These are phyloP conservation scores for Anorthoa munda DNA, from an alignment of 2,888 invertebrate genomes.

Conservation along the genomic window DNA sequence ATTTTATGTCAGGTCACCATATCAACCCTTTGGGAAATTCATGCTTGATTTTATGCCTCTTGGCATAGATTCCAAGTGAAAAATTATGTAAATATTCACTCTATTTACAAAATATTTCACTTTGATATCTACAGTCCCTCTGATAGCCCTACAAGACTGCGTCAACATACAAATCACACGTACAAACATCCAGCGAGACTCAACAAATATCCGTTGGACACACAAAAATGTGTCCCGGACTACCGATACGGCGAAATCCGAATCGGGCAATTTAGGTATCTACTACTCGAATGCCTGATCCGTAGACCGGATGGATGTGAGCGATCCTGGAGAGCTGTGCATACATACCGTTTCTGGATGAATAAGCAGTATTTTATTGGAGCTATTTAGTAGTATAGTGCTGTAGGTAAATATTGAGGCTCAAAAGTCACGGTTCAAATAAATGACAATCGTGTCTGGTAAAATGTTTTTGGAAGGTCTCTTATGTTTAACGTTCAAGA, in stretches of 20 bases:
- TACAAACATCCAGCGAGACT: constrained; percentile 8
- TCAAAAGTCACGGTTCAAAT: neutral
- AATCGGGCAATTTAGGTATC: constrained; percentile 37
- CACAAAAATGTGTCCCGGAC: constrained; percentile 55
- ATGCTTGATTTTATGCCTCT: too few relatives aligned
- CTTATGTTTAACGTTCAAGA: neutral
- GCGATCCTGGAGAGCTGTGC: constrained; percentile 7
- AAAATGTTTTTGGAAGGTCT: neutral
- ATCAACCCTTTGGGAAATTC: too few relatives aligned
- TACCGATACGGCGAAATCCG: neutral
- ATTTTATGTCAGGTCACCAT: too few relatives aligned
- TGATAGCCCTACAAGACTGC: constrained; percentile 6
- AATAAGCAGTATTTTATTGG: constrained; percentile 29
- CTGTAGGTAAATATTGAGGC: neutral
- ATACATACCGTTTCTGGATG: constrained; percentile 36
- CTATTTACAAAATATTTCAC: neutral
- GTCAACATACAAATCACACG: constrained; percentile 38
- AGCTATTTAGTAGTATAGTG: neutral
- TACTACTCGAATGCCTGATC: constrained; percentile 24
- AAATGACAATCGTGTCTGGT: neutral
- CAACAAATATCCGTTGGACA: constrained; percentile 36
- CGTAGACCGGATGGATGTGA: constrained; percentile 18
- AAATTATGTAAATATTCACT: too few relatives aligned
- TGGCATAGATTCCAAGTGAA: too few relatives aligned
- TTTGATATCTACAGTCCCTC: neutral